Evolutionary conservation across 2,888 invertebrate genomes (phyloP), one percentile per base, ranked within the genome.

Genomic region (Ormia ochracea): DNA sequence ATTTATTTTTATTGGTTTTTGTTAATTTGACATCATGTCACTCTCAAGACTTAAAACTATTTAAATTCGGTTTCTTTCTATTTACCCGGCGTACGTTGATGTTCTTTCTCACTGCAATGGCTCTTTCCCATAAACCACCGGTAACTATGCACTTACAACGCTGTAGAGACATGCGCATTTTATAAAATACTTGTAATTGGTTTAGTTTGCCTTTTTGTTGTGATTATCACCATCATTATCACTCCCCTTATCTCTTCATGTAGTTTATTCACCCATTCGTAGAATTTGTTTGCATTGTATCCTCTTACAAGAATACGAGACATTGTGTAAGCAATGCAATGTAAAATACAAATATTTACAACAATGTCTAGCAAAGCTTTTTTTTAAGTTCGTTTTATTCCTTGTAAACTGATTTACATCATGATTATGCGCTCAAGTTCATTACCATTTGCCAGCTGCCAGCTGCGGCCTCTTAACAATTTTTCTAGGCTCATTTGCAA

Each of bases 141-240:
- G 81, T 31, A 74, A 61, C 38, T 65, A 58, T 66, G 10, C 45
- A 19, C 43, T 69, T 58, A 3, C 28, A 66, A 50, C 38, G 66
- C 80, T 84, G 85, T 83, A 81, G 85, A 85, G 84, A 63, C 86
- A 83, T 86, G 87, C 87, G 87, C 85, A 81, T 23, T 82, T 48
- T 0, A 17, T 45, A 36, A 36, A 33, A 74, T 66, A n/a, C 59
- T 65, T 31, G 12, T 54, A 43, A 52, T 28, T 19, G 56, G 14
- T 66, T 59, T 69, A 36, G 33, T 61, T 61, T 45, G 14, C 21
- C 48, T 43, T 74, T 45, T 66, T 59, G 38, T 58, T 38, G 66
- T 66, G 58, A 66, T 66, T 66, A 74, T 74, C 48, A 33, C 21
- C 48, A 58, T 41, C 78, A 68, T 41, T 59, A 52, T 31, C 41